Evolutionary conservation across 1,140 invertebrate genomes (phyloP), one percentile per base, ranked within the genome.

Genomic region (Cotesia glomerata): DNA sequence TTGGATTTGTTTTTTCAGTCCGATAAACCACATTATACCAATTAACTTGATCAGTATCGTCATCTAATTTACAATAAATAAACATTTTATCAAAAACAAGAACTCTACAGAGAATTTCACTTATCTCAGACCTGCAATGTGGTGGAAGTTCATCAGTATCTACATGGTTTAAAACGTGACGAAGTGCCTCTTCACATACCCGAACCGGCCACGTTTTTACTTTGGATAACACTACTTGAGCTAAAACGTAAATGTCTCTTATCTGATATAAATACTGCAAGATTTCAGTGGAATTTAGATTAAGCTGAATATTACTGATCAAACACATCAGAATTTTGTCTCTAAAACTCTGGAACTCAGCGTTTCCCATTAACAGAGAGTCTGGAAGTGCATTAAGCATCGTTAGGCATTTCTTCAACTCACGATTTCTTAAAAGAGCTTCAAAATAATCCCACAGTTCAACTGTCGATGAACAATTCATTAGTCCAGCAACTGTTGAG

Each of bases 241-340:
- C 76, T 4, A 85, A 36, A 35, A 78, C 66, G 8, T 83, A 76
- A 14, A 84, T 66, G 58, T 85, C 79, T 73, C 80, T 82, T 5
- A 85, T 86, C 58, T 81, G 82, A 73, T 84, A 81, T 9, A 85
- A 9, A 58, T 81, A 80, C n/a, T 74, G 74, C 9, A 82, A 52
- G 62, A 80, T 78, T 32, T 66, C 61, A 0, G 73, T 13, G 26
- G 67, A 13, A 49, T 51, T 65, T 1, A 32, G 16, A 18, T 71
- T 52, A 3, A 83, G 74, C 11, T 80, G 58, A 34, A 84, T 82
- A 54, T 52, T 14, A 5, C 89, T 84, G 72, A 85, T 80, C 14
- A 88, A 81, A 74, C 87, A 87, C 14, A 88, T 84, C 2, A 88
- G 80, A 56, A 91, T 84, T 74, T 89, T 87, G 9, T 89, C 83